phyloP scores from a whole-genome alignment of 2,888 invertebrate genomes.

The Anodontia alba region DNA sequence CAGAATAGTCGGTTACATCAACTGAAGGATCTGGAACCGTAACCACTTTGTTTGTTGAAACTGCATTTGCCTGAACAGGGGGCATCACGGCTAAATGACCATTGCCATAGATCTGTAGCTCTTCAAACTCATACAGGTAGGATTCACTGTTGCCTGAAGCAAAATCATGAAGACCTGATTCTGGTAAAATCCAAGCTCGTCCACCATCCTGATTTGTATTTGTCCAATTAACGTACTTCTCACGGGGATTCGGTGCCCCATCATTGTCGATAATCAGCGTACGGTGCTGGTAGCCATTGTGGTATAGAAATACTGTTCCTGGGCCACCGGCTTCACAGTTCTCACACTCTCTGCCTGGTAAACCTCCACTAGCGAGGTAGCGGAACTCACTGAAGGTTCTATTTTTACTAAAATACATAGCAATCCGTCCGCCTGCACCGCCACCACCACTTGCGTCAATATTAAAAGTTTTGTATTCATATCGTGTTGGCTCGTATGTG shows the following conservation, averaged over 20 bases:
- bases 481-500: conserved; percentile 12
- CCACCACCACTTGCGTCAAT: conserved; percentile 59
- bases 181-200: conserved; percentile 75
- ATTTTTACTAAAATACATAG: conserved; percentile 73
- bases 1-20: conserved; percentile 50
- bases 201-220: conserved; percentile 65
- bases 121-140: conserved; percentile 70
- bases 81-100: conserved; percentile 74
- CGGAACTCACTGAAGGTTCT: conserved; percentile 75
- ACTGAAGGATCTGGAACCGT: conserved; percentile 42
- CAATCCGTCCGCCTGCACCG: conserved; percentile 75
- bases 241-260: conserved; percentile 60
- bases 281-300: conserved; percentile 68
- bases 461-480: conserved; percentile 4
- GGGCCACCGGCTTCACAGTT: conserved; percentile 72
- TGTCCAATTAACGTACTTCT: conserved; percentile 71
- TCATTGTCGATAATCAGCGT: conserved; percentile 77
- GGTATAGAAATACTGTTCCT: conserved; percentile 75
- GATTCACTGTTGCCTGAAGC: conserved; percentile 52
- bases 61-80: conserved; percentile 45
- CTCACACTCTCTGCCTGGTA: conserved; percentile 48
- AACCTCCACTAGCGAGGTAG: conserved; percentile 72
- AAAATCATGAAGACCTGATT: conserved; percentile 71
- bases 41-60: conserved; percentile 37
- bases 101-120: conserved; percentile 78